Conservation (phyloP, 1,140 invertebrate species). For the Pseudoatta argentina region DNA sequence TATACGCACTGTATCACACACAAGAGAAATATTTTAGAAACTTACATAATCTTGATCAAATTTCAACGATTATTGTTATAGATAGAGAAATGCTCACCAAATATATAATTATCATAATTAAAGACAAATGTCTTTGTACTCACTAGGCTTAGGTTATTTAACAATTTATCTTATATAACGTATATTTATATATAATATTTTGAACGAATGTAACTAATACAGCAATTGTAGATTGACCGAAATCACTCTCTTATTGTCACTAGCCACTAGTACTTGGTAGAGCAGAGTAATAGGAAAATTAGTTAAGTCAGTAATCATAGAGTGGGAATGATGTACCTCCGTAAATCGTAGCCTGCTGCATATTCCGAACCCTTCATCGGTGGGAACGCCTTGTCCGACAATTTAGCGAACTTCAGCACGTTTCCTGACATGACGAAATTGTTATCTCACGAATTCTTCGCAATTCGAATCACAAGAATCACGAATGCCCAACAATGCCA, state of each 20-base stretch:
- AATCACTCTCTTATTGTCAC: not conserved
- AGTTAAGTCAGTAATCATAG: not conserved
- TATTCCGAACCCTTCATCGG: slow-evolving; percentile 94
- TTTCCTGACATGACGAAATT: slow-evolving; percentile 45
- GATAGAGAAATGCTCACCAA: not conserved
- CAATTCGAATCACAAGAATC: not conserved
- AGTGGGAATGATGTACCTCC: slow-evolving; percentile 87
- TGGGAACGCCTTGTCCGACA: slow-evolving; percentile 92
- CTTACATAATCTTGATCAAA: not conserved
- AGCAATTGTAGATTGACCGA: not conserved
- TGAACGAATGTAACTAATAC: not conserved
- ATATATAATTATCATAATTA: not conserved
- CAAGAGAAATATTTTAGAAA: not conserved
- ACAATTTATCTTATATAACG: not conserved
- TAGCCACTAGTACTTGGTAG: not conserved
- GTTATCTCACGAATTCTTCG: not conserved
- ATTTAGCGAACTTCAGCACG: slow-evolving; percentile 91
- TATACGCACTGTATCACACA: slow-evolving; percentile 92
- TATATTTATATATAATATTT: not conserved
- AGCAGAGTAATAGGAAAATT: not conserved
- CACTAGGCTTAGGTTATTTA: not conserved
- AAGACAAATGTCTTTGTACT: not conserved
- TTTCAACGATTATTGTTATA: slow-evolving; percentile 7
- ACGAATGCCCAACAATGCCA: not conserved
- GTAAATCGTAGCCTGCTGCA: slow-evolving; percentile 97